Evolutionary conservation across 2,113 vertebrate genomes (phyloP).

Genomic region (Prionailurus viverrinus): DNA sequence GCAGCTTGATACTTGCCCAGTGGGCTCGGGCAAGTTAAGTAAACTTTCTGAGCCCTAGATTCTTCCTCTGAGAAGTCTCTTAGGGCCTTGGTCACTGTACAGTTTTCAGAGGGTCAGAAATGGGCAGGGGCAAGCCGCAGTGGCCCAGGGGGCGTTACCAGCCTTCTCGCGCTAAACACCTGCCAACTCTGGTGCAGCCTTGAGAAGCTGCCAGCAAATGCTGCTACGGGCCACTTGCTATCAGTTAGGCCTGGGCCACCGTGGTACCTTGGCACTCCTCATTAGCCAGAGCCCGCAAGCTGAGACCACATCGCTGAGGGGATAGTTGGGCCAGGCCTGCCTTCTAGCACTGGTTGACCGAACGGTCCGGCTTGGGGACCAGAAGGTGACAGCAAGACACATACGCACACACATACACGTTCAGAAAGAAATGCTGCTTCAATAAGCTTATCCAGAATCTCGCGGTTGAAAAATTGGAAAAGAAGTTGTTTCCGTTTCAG

Average conservation of each 20-base stretch:
- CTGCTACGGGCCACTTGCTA: not conserved
- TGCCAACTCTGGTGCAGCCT: not conserved
- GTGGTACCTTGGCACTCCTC: not conserved
- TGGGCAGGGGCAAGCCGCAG: not conserved
- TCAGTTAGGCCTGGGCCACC: not conserved
- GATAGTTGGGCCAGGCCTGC: not conserved
- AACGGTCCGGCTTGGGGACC: not conserved
- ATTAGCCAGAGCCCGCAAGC: not conserved
- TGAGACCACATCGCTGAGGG: not conserved
- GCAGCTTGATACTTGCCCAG: not conserved
- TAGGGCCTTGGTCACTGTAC: not conserved
- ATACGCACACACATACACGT: no score
- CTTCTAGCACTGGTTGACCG: not conserved
- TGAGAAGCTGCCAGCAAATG: not conserved
- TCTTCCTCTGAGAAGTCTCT: slow-evolving; percentile 11
- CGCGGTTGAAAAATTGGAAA: slow-evolving; percentile 20
- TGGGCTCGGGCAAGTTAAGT: not conserved
- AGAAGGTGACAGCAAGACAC: not conserved
- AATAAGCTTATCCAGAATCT: slow-evolving; percentile 2
- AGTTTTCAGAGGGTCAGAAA: not conserved
- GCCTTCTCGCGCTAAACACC: not conserved
- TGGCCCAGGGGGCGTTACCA: not conserved
- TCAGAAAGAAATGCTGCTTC: slow-evolving; percentile 29
- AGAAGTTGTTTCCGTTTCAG: slow-evolving; percentile 31
- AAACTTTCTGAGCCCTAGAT: not conserved